phyloP scores from a whole-genome alignment of 2,113 vertebrate species.

The Herpetotheres cachinnans region DNA sequence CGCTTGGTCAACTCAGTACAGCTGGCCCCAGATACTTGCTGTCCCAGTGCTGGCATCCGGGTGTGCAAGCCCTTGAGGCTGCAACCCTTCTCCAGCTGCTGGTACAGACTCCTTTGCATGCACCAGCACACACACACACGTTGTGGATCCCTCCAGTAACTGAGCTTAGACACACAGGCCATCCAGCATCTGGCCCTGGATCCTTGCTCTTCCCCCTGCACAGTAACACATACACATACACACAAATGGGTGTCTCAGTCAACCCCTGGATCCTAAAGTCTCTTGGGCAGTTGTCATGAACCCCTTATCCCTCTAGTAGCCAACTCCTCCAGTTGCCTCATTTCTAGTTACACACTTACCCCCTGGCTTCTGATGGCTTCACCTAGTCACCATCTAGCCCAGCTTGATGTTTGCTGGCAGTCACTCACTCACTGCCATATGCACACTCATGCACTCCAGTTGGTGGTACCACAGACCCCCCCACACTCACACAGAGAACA shows the following conservation, averaged over 20 bases:
- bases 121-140: neutral
- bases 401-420: neutral
- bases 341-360: neutral
- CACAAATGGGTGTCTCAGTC: neutral
- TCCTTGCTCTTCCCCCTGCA: neutral
- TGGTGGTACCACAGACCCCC: neutral
- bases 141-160: neutral
- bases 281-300: neutral
- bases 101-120: neutral
- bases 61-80: neutral
- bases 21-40: neutral
- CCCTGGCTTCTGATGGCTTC: neutral
- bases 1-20: neutral
- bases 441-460: neutral
- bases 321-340: neutral
- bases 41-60: neutral
- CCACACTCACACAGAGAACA: neutral
- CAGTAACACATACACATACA: neutral
- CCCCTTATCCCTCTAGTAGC: neutral
- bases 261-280: neutral
- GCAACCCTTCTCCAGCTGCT: neutral
- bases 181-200: neutral
- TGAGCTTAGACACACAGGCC: neutral
- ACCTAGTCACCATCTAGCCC: neutral
- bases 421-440: neutral